Evolutionary conservation across 2,797 vertebrate species (phyloP).

Genomic region (Scolopax bukidnonensis): DNA sequence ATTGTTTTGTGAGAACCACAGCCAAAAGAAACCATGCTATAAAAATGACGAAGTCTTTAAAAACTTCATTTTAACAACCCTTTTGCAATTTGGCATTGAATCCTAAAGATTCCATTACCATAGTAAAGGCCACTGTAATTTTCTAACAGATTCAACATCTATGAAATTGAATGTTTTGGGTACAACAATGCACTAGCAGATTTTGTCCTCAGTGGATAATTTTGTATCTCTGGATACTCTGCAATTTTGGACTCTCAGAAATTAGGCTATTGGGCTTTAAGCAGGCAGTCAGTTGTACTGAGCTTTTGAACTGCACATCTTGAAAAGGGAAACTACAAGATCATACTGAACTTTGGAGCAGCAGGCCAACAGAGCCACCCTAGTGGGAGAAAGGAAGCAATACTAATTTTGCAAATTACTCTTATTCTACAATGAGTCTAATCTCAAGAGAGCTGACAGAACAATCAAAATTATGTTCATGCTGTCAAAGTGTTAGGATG

Average conservation of each 20-base stretch:
- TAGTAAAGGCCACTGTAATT: not conserved
- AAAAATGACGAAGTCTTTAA: not conserved
- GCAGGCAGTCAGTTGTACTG: not conserved
- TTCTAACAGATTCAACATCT: not conserved
- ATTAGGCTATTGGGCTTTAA: not conserved
- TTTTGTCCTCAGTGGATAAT: not conserved
- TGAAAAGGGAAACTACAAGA: not conserved
- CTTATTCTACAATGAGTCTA: not conserved
- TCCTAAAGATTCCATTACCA: not conserved
- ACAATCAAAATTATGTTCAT: not conserved
- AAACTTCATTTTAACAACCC: not conserved
- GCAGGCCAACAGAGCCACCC: not conserved
- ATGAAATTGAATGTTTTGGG: not conserved
- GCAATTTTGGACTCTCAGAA: not conserved
- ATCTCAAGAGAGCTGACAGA: not conserved
- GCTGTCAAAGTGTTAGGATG: not conserved
- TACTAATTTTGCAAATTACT: conserved; percentile 21
- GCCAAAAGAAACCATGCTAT: not conserved
- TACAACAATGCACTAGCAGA: not conserved
- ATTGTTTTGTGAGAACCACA: not conserved
- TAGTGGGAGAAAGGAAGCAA: not conserved
- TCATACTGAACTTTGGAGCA: not conserved
- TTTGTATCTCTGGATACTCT: not conserved
- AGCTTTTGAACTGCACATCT: not conserved
- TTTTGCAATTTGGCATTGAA: not conserved